Conservation (phyloP, 2,797 vertebrate genomes). For the Phrynocephalus forsythii region DNA sequence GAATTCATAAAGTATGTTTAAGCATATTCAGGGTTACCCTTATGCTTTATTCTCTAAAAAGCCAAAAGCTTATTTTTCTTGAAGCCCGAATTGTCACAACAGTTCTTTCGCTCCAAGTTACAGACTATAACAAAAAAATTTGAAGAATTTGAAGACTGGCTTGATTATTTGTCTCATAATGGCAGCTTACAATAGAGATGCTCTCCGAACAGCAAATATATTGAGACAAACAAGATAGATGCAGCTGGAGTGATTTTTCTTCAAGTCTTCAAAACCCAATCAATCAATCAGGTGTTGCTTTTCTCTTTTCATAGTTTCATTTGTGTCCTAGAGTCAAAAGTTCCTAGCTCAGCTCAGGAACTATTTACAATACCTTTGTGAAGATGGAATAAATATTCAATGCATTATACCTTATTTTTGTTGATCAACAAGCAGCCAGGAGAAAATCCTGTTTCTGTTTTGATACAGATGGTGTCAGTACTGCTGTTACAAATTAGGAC, state of each 20-base stretch:
- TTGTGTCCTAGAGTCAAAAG: not conserved
- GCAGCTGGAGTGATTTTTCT: not conserved
- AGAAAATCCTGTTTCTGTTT: not conserved
- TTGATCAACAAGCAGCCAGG: not conserved
- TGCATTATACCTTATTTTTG: not conserved
- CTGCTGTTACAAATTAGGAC: not conserved
- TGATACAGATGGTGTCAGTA: not conserved
- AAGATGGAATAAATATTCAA: not conserved
- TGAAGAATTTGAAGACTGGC: not conserved
- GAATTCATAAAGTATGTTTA: not conserved
- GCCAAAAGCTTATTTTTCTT: not conserved
- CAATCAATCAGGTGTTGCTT: not conserved
- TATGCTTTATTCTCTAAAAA: not conserved
- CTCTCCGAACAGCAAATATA: not conserved
- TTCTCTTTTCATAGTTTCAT: not conserved
- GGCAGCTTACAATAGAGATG: not conserved
- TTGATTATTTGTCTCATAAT: not conserved
- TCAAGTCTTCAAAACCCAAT: not conserved
- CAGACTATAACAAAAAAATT: too few relatives aligned
- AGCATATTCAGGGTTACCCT: not conserved
- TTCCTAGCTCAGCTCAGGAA: not conserved
- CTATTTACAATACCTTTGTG: not conserved
- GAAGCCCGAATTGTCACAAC: not conserved
- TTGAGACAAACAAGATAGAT: not conserved
- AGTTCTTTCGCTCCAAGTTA: not conserved